A percentile compares a stretch with the other conserved stretches of the same genome.
phyloP scores from a whole-genome alignment of 2,888 invertebrate species.

The Drosophila hawaiiensis region DNA sequence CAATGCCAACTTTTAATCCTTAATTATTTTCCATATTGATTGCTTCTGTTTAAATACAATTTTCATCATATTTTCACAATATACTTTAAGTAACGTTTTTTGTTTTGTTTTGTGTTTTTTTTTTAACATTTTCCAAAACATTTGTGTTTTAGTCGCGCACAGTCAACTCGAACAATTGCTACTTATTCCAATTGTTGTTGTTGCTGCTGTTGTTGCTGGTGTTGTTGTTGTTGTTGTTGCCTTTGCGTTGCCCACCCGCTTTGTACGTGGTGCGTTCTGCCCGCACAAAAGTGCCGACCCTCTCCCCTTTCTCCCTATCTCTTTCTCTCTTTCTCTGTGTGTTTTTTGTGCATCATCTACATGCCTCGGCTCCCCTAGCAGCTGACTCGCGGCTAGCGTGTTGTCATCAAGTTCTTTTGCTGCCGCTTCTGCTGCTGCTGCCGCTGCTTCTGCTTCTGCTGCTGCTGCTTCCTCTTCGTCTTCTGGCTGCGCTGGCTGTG shows the following conservation, averaged over 20 bases:
- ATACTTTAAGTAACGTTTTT: neutral
- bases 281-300: constrained; percentile 26
- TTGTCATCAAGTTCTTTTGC: constrained; percentile 22
- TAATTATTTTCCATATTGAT: too few species aligned
- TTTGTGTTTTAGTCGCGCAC: neutral
- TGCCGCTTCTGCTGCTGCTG: neutral
- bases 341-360: neutral
- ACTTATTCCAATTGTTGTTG: constrained; percentile 16
- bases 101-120: neutral
- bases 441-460: neutral
- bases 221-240: constrained; percentile 22
- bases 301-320: constrained; percentile 4
- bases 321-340: neutral
- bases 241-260: constrained; percentile 24
- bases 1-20: neutral
- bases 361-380: constrained; percentile 3
- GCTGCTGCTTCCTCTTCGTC: neutral
- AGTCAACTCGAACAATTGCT: constrained; percentile 2
- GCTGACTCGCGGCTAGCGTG: constrained; percentile 16
- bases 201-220: constrained; percentile 11
- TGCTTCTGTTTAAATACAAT: neutral
- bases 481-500: neutral
- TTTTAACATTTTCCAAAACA: neutral
- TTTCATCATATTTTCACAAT: neutral
- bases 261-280: constrained; percentile 20